These are phyloP conservation scores for Mastomys natalensis DNA, from an alignment of 2,113 vertebrate genomes.

Conservation along the genomic window DNA sequence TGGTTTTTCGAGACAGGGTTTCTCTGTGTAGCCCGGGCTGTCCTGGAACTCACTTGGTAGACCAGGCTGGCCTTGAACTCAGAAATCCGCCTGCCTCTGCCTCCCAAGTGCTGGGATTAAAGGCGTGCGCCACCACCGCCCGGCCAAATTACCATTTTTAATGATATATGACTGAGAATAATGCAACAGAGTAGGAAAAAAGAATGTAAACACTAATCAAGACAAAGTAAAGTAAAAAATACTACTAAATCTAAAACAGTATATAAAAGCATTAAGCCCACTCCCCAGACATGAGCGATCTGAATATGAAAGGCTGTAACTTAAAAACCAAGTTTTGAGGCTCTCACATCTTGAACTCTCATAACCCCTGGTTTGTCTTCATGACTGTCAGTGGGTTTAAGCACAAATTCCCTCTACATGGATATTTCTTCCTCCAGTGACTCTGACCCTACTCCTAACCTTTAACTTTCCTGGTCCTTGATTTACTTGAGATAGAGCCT, in stretches of 20 bases:
- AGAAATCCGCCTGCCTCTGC: too few relatives aligned
- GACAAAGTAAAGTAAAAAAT: constrained; percentile 30
- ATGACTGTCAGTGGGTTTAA: neutral
- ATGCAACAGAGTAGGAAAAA: neutral
- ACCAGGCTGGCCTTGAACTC: too few relatives aligned
- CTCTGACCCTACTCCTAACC: neutral
- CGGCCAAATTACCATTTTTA: neutral
- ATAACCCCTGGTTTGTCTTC: neutral
- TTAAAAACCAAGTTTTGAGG: neutral
- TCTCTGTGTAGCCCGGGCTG: too few relatives aligned
- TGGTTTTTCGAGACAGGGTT: too few relatives aligned
- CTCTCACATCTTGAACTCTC: neutral
- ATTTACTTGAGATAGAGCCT: neutral
- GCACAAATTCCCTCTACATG: neutral
- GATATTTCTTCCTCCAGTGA: neutral
- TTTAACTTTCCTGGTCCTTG: neutral
- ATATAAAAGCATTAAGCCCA: neutral
- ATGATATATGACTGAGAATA: constrained; percentile 19
- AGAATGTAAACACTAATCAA: constrained; percentile 37
- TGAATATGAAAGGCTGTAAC: neutral
- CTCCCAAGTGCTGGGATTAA: too few relatives aligned
- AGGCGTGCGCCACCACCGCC: too few relatives aligned
- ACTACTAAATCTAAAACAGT: constrained; percentile 15
- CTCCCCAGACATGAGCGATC: neutral
- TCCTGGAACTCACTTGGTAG: too few relatives aligned